These are phyloP conservation scores for Erpornis zantholeuca DNA, from an alignment of 2,113 vertebrate genomes.

Conservation along the genomic window DNA sequence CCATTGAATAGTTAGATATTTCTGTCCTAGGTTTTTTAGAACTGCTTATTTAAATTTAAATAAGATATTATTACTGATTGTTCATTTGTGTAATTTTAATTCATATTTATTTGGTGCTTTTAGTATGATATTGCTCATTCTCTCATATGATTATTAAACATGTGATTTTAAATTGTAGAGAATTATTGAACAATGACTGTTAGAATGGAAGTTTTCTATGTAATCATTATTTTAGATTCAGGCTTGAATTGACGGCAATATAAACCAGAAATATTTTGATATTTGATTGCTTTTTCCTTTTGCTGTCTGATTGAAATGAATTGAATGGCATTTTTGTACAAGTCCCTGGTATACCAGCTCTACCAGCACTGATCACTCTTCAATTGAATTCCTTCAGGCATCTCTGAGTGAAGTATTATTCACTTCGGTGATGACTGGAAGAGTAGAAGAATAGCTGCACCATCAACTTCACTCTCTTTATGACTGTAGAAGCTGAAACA, in stretches of 20 bases:
- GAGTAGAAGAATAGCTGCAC: background rate
- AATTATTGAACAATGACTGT: background rate
- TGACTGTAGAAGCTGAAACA: background rate
- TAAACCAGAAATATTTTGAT: conserved; percentile 25
- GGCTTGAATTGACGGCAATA: background rate
- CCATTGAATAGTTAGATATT: background rate
- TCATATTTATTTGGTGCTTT: background rate
- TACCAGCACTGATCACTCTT: background rate
- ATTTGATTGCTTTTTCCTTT: background rate
- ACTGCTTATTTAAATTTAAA: background rate
- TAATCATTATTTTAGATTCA: background rate
- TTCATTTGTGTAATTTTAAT: background rate
- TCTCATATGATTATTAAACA: background rate
- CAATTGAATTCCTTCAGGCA: background rate
- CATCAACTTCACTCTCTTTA: background rate
- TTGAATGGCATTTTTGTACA: background rate
- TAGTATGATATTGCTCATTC: background rate
- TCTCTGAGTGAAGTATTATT: background rate
- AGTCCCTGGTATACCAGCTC: background rate
- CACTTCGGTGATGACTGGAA: background rate
- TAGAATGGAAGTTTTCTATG: background rate
- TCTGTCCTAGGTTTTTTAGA: background rate
- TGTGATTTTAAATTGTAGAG: conserved; percentile 3
- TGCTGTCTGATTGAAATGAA: background rate
- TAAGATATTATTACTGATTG: background rate